These are phyloP conservation scores for Hepsetus odoe DNA, from an alignment of 2,113 vertebrate genomes.

Conservation along the genomic window DNA sequence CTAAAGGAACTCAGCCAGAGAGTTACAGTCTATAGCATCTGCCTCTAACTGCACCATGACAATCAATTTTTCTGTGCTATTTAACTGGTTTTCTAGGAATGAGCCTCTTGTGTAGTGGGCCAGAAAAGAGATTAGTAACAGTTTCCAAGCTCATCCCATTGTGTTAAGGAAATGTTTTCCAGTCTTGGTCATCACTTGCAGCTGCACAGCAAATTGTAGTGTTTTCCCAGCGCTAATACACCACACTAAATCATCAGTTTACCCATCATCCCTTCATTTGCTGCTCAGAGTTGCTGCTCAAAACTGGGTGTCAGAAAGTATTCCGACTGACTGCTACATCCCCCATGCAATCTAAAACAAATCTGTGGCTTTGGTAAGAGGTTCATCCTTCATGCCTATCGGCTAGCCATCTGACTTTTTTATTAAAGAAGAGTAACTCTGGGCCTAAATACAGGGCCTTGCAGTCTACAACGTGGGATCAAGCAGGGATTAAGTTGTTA, in stretches of 20 bases:
- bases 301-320: no score
- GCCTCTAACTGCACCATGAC: slow-evolving; percentile 64
- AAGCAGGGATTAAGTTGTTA: no score
- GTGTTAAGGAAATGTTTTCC: neutral
- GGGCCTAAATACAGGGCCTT: no score
- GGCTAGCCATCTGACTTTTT: no score
- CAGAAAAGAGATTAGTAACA: neutral
- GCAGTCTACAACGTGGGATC: no score
- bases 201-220: neutral
- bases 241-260: neutral
- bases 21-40: slow-evolving; percentile 90
- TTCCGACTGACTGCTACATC: no score
- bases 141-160: neutral
- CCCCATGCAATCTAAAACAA: no score
- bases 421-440: no score
- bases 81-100: neutral
- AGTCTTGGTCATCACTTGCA: neutral
- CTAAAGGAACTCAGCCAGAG: slow-evolving; percentile 89
- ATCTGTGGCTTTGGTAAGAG: no score
- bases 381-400: no score
- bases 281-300: no score
- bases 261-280: neutral
- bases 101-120: neutral
- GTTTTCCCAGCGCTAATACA: neutral
- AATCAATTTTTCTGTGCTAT: neutral